Evolutionary conservation across 2,797 vertebrate species (phyloP), one percentile per base, ranked within the genome.

Genomic region (Aldrovandia affinis): DNA sequence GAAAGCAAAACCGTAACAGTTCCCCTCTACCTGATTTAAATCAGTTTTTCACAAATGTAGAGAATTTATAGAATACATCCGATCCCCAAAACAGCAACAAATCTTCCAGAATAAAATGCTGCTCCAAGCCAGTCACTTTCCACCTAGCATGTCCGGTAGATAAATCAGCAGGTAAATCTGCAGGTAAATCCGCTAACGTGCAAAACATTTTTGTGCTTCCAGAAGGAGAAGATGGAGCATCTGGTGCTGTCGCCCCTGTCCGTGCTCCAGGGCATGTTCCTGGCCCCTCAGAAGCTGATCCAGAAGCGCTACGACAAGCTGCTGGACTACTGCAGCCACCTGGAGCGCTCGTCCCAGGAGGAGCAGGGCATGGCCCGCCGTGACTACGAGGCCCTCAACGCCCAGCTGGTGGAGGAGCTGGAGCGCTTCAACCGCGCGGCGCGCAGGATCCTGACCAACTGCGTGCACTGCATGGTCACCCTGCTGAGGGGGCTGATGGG

Each of bases 301-400:
- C 98, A 99, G 93, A 99, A 99, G 87, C 97, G 98, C 77, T 98
- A 99, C 0, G 98, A 99, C 93, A 99, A 99, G 90, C 88, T 99
- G 80, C 92, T 99, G 85, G 98, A 99, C 92, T 98, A 96, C 89
- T 97, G 97, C 92, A 96, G 97, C 92, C 95, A 86, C 85, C 91
- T 96, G 83, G 97, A 96, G 89, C 95, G 93, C 86, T 0, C 89
- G 87, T 44, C 85, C 84, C 88, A 90, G 14, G 96, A 95, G 1
- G 97, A 97, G 57, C 93, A 96, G 4, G 96, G 96, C 77, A 93
- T 94, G 63, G 96, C 97, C 84, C 95, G 93, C 87, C 96, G 95
- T 82, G 98, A 99, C 75, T 99, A 98, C 0, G 96, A 98, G 87
- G 98, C 98, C 52, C 92, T 99, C 78, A 99, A 99, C 0, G 96